Evolutionary conservation across 35 echinoderm and acorn worm species (phyloP).

Genomic region (Apostichopus parvimensis): DNA sequence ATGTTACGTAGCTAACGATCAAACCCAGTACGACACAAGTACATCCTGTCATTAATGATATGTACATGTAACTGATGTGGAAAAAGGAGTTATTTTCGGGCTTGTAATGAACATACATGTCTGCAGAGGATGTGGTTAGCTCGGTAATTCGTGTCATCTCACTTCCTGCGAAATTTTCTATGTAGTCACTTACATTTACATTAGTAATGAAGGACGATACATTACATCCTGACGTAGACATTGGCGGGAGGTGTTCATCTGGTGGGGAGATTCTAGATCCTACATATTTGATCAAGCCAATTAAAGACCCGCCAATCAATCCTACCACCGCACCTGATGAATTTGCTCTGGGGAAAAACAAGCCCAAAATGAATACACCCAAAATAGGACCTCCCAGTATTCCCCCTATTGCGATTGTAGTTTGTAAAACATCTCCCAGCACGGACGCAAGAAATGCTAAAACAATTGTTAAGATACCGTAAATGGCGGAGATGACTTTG

Average conservation of each 20-base stretch:
- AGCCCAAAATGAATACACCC: not conserved
- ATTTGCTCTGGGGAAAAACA: constrained; percentile 40
- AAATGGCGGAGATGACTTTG: constrained; percentile 22
- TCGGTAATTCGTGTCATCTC: not conserved
- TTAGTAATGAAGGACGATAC: not conserved
- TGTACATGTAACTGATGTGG: constrained; percentile 1
- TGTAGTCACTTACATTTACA: not conserved
- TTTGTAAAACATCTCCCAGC: constrained; percentile 24
- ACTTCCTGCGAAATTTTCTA: not conserved
- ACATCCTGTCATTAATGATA: not conserved
- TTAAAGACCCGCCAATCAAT: not conserved
- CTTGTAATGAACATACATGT: not conserved
- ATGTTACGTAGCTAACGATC: constrained; percentile 12
- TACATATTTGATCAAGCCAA: not conserved
- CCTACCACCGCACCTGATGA: not conserved
- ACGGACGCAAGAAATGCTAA: constrained; percentile 32
- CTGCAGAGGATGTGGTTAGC: not conserved
- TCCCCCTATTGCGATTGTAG: not conserved
- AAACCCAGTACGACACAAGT: not conserved
- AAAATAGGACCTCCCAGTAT: constrained; percentile 22
- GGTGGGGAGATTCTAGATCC: constrained; percentile 9
- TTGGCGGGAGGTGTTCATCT: not conserved
- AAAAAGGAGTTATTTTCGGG: not conserved
- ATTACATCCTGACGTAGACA: not conserved
- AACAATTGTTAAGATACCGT: constrained; percentile 3